Conservation (phyloP, 2,888 invertebrate species). For the Eupeodes luniger region DNA sequence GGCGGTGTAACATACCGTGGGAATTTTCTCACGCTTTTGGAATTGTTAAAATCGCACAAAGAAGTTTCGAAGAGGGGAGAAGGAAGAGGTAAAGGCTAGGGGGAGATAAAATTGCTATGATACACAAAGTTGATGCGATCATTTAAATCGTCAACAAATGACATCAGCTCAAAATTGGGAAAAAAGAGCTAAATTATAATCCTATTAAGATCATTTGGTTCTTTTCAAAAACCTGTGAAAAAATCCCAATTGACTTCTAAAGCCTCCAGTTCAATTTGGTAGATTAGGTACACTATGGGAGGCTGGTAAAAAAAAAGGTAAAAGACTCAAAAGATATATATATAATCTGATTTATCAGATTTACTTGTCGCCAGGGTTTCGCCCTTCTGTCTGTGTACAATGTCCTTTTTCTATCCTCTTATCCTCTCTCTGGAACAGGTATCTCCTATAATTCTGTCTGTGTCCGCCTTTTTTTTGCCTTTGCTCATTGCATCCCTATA, state of each 20-base stretch:
- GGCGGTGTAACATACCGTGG: conserved; percentile 66
- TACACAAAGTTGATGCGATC: conserved; percentile 42
- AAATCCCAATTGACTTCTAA: conserved; percentile 59
- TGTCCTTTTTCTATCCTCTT: conserved; percentile 43
- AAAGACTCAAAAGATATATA: conserved; percentile 22
- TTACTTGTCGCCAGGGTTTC: conserved; percentile 48
- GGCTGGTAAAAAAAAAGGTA: conserved; percentile 22
- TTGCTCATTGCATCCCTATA: neutral
- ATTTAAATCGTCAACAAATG: conserved; percentile 41
- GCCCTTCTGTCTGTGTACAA: conserved; percentile 46
- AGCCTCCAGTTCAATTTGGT: conserved; percentile 49
- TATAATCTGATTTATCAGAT: conserved; percentile 65
- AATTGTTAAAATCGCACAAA: conserved; percentile 5
- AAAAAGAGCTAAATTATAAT: conserved; percentile 27
- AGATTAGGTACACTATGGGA: conserved; percentile 59
- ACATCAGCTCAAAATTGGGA: neutral
- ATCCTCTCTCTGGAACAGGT: conserved; percentile 43
- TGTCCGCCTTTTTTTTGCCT: conserved; percentile 38
- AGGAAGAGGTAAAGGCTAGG: neutral
- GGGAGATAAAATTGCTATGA: neutral
- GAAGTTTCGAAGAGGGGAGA: neutral
- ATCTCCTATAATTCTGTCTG: conserved; percentile 41
- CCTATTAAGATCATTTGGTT: conserved; percentile 17
- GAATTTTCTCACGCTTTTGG: conserved; percentile 77
- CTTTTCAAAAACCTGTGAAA: conserved; percentile 2